A percentile compares a stretch with the other conserved stretches of the same genome.
These are phyloP conservation scores for Hippocampus mohnikei DNA, from an alignment of 2,113 vertebrate species.

Conservation along the genomic window DNA sequence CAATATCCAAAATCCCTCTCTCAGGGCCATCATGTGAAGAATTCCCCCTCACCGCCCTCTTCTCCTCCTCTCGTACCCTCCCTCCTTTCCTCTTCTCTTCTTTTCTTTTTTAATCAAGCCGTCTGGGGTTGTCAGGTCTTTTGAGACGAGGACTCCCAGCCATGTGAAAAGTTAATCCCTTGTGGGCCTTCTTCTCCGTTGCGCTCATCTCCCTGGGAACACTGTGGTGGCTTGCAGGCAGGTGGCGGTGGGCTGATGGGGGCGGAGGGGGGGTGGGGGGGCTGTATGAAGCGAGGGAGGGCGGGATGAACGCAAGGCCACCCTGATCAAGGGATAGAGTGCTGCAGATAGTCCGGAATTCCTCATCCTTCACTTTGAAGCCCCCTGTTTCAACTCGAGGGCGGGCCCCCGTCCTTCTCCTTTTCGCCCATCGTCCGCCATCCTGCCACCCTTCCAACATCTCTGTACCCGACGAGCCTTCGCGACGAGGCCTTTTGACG, in stretches of 20 bases:
- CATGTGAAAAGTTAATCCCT: constrained; percentile 85
- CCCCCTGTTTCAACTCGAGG: constrained; percentile 32
- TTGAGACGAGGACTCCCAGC: constrained; percentile 80
- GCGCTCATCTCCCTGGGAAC: constrained; percentile 82
- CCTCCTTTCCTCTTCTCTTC: constrained; percentile 64
- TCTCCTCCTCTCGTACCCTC: constrained; percentile 56
- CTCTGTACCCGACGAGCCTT: constrained; percentile 39
- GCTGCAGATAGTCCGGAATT: constrained; percentile 27
- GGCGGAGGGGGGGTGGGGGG: constrained; percentile 21
- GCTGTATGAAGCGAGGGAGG: constrained; percentile 40
- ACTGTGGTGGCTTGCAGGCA: constrained; percentile 66
- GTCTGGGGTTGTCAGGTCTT: constrained; percentile 82
- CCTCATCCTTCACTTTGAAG: constrained; percentile 24
- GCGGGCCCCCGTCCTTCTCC: neutral
- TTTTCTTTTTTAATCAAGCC: constrained; percentile 84
- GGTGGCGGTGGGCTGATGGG: constrained; percentile 53
- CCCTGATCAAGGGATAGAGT: constrained; percentile 40
- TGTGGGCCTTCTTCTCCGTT: constrained; percentile 73
- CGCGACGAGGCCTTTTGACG: constrained; percentile 65
- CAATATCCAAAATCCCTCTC: constrained; percentile 79
- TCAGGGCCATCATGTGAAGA: constrained; percentile 79
- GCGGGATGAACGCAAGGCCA: constrained; percentile 51
- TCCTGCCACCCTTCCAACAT: constrained; percentile 18
- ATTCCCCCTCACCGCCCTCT: constrained; percentile 54
- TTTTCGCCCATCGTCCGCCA: constrained; percentile 13